Evolutionary conservation across 2,888 invertebrate species (phyloP), one percentile per base, ranked within the genome.

Genomic region (Sycophila texana): DNA sequence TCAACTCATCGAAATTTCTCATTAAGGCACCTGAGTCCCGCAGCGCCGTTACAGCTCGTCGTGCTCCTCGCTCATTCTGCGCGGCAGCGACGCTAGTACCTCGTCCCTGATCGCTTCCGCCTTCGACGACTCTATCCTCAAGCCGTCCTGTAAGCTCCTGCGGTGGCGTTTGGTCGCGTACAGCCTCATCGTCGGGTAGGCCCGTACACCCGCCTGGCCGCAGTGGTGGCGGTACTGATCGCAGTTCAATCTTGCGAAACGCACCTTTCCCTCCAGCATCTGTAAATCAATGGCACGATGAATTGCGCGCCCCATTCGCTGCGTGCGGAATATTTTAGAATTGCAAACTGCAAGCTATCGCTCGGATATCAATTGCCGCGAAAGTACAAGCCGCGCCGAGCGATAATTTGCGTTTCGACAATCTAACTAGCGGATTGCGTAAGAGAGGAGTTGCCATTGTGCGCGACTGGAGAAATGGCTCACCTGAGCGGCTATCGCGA

Each of bases 141-240:
- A 72, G 2, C 85, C 86, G n/a, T 82, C 82, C 20, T 81, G 57
- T 66, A 85, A 82, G 20, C 82, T 85, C 66, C 81, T 82, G 67
- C 91, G 90, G 82, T 92, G 91, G 60, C 91, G 90, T 55, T 91
- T 91, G 66, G 91, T 89, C 86, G 94, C 94, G 87, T 94, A 95
- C 58, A 95, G 89, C 58, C 93, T 91, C 12, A 94, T 92, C 0
- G 95, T 95, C 0, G 95, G 95, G 89, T 95, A 95, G 3, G 93
- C 92, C 70, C 91, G 89, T 51, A 95, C 92, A 77, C 92, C 92
- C 84, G 93, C 92, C 86, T 92, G 87, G 18, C 87, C 85, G 86
- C 95, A 95, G 10, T 94, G 89, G 26, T 89, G 83, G 10, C 89
- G 87, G 84, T 94, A 85, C 13, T 80, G 53, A 14, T 95, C 94